A percentile compares a stretch with the other conserved stretches of the same genome.
Conservation (phyloP, 2,888 invertebrate species). For the Ectemnius continuus region DNA sequence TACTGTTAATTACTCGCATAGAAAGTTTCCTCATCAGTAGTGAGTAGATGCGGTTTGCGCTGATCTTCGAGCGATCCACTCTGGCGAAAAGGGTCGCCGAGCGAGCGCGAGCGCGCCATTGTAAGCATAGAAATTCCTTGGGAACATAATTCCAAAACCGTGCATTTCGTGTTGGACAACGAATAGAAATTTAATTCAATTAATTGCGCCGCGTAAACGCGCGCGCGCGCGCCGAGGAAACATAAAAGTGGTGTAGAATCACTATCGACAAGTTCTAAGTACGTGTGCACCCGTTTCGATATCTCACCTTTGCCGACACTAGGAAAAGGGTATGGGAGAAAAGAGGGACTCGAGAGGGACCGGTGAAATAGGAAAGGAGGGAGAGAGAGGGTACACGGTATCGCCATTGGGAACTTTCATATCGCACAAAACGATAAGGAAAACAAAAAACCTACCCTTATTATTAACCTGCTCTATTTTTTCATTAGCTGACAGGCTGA, state of each 20-base stretch:
- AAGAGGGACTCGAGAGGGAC: not conserved
- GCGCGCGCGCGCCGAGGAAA: slow-evolving; percentile 27
- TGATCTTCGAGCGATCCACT: no score
- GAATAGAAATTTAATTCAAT: slow-evolving; percentile 42
- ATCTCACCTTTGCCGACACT: not conserved
- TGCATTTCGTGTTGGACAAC: slow-evolving; percentile 45
- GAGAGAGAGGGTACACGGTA: slow-evolving; percentile 23
- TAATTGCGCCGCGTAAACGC: not conserved
- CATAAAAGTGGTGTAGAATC: slow-evolving; percentile 21
- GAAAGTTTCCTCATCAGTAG: no score
- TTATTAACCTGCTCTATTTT: slow-evolving; percentile 36
- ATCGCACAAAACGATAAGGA: slow-evolving; percentile 32
- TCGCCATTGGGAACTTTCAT: slow-evolving; percentile 44
- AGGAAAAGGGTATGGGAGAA: no score
- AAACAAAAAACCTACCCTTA: slow-evolving; percentile 19
- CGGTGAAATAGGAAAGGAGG: not conserved
- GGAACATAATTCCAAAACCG: slow-evolving; percentile 7
- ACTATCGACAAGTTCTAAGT: no score
- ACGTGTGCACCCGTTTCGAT: slow-evolving; percentile 6
- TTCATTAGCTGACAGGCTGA: slow-evolving; percentile 36
- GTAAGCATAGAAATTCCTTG: slow-evolving; percentile 12
- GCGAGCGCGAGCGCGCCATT: not conserved
- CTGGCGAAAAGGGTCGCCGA: no score
- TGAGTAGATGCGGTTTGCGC: no score
- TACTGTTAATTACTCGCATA: no score